Evolutionary conservation across 2,888 invertebrate species (phyloP).

Genomic region (Dione juno): DNA sequence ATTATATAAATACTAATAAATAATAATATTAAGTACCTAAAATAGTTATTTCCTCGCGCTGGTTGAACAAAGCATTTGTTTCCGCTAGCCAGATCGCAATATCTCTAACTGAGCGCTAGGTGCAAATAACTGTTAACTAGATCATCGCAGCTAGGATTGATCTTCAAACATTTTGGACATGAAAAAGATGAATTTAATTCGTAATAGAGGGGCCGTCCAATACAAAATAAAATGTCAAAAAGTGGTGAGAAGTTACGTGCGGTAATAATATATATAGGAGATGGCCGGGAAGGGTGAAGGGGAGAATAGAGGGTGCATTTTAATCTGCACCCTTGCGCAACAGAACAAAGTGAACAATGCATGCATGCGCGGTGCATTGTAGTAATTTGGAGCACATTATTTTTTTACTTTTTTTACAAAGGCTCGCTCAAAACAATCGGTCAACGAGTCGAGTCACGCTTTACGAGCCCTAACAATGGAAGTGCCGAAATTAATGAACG

Average conservation of each 20-base stretch:
- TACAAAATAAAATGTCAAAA: conserved; percentile 14
- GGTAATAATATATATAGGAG: conserved; percentile 51
- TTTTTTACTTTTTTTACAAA: conserved; percentile 55
- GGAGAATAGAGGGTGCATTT: conserved; percentile 57
- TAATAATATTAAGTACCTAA: neutral
- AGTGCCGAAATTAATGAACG: conserved; percentile 73
- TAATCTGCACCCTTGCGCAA: conserved; percentile 55
- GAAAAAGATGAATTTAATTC: neutral
- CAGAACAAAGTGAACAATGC: conserved; percentile 59
- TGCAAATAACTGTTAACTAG: neutral
- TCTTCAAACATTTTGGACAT: neutral
- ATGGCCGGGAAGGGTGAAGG: conserved; percentile 51
- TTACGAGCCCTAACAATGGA: conserved; percentile 64
- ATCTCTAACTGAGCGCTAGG: neutral
- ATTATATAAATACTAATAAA: no score
- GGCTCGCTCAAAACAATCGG: conserved; percentile 66
- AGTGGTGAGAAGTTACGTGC: conserved; percentile 52
- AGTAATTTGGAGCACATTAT: conserved; percentile 57
- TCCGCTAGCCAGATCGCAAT: neutral
- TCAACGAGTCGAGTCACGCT: conserved; percentile 68
- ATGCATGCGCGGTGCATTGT: conserved; percentile 65
- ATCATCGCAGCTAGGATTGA: neutral
- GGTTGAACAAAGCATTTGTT: neutral
- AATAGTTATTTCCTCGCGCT: neutral
- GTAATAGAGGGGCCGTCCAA: neutral